phyloP scores from a whole-genome alignment of 2,113 vertebrate species.

The Acanthochromis polyacanthus region DNA sequence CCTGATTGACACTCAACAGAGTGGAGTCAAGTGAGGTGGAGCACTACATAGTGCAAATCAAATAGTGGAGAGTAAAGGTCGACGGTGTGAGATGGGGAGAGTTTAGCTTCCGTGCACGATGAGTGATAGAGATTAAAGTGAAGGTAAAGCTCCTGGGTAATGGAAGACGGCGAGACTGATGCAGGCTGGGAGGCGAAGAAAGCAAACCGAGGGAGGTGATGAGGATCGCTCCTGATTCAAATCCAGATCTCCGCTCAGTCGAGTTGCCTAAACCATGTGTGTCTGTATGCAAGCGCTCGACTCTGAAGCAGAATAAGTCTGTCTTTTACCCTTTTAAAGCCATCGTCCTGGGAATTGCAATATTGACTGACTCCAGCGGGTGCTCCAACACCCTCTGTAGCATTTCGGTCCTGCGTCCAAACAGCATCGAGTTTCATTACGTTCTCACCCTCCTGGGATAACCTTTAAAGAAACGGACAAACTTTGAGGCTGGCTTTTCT shows the following conservation, averaged over 20 bases:
- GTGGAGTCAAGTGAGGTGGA: constrained; percentile 70
- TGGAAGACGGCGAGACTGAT: constrained; percentile 52
- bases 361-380: constrained; percentile 63
- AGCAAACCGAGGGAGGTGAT: constrained; percentile 35
- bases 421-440: constrained; percentile 56
- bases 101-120: constrained; percentile 58
- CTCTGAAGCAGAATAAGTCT: constrained; percentile 33
- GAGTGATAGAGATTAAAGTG: constrained; percentile 68
- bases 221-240: constrained; percentile 46
- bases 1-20: constrained; percentile 62
- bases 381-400: constrained; percentile 47
- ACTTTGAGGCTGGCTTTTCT: constrained; percentile 50
- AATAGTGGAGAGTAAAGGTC: constrained; percentile 70
- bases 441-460: constrained; percentile 46
- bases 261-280: not conserved
- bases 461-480: constrained; percentile 59
- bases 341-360: constrained; percentile 43
- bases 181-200: constrained; percentile 39
- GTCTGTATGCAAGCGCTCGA: constrained; percentile 66
- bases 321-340: constrained; percentile 68
- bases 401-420: constrained; percentile 34
- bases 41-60: constrained; percentile 58
- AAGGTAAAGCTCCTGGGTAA: constrained; percentile 30
- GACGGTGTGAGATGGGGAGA: constrained; percentile 51
- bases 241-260: constrained; percentile 39